Evolutionary conservation across 2,888 invertebrate species (phyloP).

Genomic region (Trissolcus japonicus): DNA sequence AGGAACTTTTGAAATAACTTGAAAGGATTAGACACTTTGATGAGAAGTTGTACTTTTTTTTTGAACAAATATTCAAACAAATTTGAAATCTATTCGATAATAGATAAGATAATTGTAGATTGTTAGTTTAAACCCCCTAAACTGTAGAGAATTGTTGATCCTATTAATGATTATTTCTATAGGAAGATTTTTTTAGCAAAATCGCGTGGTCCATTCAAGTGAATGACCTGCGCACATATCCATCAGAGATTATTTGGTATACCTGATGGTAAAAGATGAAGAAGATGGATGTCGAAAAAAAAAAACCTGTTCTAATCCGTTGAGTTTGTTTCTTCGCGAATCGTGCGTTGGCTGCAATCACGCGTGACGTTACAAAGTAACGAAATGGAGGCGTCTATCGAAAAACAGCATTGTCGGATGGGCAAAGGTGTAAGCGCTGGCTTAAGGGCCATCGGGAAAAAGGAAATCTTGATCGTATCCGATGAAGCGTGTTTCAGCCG

Average conservation of each 20-base stretch:
- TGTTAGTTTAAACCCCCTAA: too few relatives aligned
- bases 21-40: too few relatives aligned
- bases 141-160: too few relatives aligned
- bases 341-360: slow-evolving; percentile 1
- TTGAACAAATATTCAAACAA: too few relatives aligned
- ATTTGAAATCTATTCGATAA: too few relatives aligned
- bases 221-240: too few relatives aligned
- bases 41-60: too few relatives aligned
- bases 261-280: too few relatives aligned
- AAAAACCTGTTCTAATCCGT: slow-evolving; percentile 4
- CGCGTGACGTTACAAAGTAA: slow-evolving; percentile 7
- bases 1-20: neutral
- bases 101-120: too few relatives aligned
- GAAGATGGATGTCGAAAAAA: neutral
- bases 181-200: too few relatives aligned
- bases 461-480: slow-evolving; percentile 66
- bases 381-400: slow-evolving; percentile 1
- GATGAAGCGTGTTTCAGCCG: slow-evolving; percentile 62
- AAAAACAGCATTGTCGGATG: slow-evolving; percentile 26
- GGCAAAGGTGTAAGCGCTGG: slow-evolving; percentile 45
- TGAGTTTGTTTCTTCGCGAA: slow-evolving; percentile 4
- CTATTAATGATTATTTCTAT: too few relatives aligned
- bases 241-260: too few relatives aligned
- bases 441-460: slow-evolving; percentile 51
- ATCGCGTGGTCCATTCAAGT: neutral